Base-by-base conservation (phyloP, 2,888 invertebrate species). In the Nymphalis urticae region DNA sequence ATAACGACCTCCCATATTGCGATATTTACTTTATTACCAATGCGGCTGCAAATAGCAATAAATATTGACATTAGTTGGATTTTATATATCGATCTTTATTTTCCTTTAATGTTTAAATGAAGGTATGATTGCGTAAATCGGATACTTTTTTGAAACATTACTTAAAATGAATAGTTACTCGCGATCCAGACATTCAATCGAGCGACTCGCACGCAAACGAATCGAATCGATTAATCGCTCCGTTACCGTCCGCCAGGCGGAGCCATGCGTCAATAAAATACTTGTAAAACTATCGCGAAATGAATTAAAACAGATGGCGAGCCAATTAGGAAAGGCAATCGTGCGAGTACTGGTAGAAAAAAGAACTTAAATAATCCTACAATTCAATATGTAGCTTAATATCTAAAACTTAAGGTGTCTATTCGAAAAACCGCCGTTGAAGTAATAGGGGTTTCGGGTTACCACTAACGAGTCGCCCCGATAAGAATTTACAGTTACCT, bases 271-370 rank as follows among this genome's bases (percentile, higher is more conserved):
- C 92, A 90, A 88, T 92, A 90, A 91, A 92, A 91, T 91, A 90
- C 92, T 89, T 92, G 92, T 92, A 90, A 90, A 92, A 91, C 92
- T 92, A 92, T 92, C 89, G 91, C 90, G 82, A 90, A 91, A 89
- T 92, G 92, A 92, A 92, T 92, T 91, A 89, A 91, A 91, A 89
- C 92, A 90, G 88, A 92, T 90, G 90, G 87, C 82, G 86, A 90
- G 87, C 91, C 92, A 92, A 92, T 92, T 92, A 92, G 92, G 90
- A 86, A 82, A 87, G 86, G 86, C 92, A 92, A 90, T 90, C 89
- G 92, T 88, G 90, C 92, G 92, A 87, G 87, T 89, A 88, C 86
- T 83, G 79, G 80, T 84, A 86, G 54, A 88, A 90, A 91, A 91
- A 91, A 90, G 85, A 85, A 84, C 81, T 83, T 79, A 83, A 78